A percentile compares a stretch with the other conserved stretches of the same genome.
Conservation (phyloP, 2,797 vertebrate species). For the Nothura maculosa region DNA sequence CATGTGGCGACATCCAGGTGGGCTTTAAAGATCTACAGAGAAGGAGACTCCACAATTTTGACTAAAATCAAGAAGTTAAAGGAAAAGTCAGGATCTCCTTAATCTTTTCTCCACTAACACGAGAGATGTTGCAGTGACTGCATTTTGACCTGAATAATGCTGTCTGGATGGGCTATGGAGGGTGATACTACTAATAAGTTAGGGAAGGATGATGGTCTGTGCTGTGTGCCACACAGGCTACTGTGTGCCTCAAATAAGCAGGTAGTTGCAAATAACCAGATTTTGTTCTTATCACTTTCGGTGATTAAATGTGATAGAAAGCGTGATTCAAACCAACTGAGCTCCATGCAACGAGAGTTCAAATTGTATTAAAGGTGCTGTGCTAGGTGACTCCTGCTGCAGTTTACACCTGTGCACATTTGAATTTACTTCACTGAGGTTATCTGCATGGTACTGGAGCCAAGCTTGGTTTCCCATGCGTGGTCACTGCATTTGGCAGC, state of each 20-base stretch:
- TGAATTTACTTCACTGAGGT: neutral
- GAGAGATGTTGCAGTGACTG: neutral
- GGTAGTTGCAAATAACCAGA: neutral
- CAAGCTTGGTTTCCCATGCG: neutral
- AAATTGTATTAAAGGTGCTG: neutral
- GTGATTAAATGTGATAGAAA: too few species aligned
- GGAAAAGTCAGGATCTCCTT: neutral
- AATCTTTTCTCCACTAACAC: neutral
- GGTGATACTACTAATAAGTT: neutral
- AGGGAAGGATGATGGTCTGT: neutral
- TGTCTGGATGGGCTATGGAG: neutral
- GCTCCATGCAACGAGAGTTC: neutral
- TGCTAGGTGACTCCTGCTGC: neutral
- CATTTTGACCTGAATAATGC: neutral
- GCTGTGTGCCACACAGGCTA: neutral
- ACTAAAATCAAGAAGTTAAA: neutral
- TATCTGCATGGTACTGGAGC: neutral
- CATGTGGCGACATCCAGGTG: too few species aligned
- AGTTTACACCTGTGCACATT: constrained; percentile 32
- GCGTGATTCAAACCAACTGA: neutral
- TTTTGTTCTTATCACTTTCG: neutral
- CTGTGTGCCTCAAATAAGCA: neutral
- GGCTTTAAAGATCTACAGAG: too few species aligned
- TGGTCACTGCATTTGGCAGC: constrained; percentile 15
- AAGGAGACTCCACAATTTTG: neutral